Evolutionary conservation across 2,797 vertebrate species (phyloP).

Genomic region (Rhyacichthys aspro): DNA sequence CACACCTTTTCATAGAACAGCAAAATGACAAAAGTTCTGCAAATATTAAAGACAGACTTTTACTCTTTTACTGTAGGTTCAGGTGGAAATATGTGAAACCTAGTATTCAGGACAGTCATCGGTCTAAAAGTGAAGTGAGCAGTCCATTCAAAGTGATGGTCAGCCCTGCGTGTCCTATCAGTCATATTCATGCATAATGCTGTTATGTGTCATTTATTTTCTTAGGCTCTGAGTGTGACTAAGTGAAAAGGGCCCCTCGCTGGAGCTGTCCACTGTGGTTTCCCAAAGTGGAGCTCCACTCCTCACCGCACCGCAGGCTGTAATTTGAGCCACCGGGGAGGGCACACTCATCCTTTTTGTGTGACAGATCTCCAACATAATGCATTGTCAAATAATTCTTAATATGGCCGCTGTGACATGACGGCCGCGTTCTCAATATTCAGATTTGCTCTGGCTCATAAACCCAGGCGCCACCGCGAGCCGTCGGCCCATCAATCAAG

Average conservation of each 20-base stretch:
- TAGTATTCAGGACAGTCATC: no score
- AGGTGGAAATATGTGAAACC: no score
- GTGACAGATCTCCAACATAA: constrained; percentile 84
- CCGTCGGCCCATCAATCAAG: constrained; percentile 79
- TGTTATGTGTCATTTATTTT: constrained; percentile 51
- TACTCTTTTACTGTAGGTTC: no score
- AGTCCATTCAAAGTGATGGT: no score
- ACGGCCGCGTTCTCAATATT: constrained; percentile 79
- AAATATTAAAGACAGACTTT: no score
- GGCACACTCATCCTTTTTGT: constrained; percentile 67
- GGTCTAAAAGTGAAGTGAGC: no score
- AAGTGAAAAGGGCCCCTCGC: constrained; percentile 50
- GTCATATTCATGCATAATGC: constrained; percentile 56
- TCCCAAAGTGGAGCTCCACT: constrained; percentile 34
- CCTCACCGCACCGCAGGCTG: constrained; percentile 52
- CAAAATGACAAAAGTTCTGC: no score
- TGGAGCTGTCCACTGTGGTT: constrained; percentile 57
- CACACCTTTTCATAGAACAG: no score
- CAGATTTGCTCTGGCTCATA: constrained; percentile 83
- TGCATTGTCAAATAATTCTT: constrained; percentile 85
- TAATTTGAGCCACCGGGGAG: constrained; percentile 70
- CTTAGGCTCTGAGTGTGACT: constrained; percentile 63
- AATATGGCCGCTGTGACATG: constrained; percentile 78
- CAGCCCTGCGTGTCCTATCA: no score
- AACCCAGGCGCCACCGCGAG: constrained; percentile 62